Base-by-base conservation (phyloP, 2,113 vertebrate genomes). In the Camelus dromedarius region DNA sequence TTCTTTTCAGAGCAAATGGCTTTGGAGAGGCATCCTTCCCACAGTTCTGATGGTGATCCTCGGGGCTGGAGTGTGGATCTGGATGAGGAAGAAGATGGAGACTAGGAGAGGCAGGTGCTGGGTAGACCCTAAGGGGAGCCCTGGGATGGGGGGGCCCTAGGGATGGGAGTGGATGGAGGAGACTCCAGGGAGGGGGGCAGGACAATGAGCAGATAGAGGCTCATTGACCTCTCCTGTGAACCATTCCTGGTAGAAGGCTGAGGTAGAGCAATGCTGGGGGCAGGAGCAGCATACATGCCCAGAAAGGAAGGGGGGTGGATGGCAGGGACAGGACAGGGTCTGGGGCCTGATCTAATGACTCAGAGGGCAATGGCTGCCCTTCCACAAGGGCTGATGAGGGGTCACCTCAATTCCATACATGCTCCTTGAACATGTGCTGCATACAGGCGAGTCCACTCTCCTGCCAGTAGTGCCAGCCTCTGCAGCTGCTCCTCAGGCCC, bases 91-190 rank as follows among this genome's bases (percentile, higher is more conserved):
- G 77, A 60, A 42, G 38, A 84, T 2, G 24, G 5, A 52, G 35
- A 35, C 75, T 11, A 4, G 69, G 24, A 84, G 14, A 93, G 77
- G 94, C 11, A 84, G 48, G 88, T 60, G 18, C 46, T 73, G 77
- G 76, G 30, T 28, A 67, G 30, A 52, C 24, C n/a, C 26, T 22
- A 26, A 72, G 26, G 19, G 26, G n/a, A 9, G 48, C 18, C 3
- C 3, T 60, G 32, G 48, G 20, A 19, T 28, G 9, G 52, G 35
- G 22, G 20, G 42, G 8, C 1, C 5, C 10, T 62, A 32, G 42
- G 18, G 30, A 52, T 8, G 46, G 46, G 52, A 26, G 50, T 46
- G 20, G 54, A 28, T 32, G 38, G 1, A 18, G 42, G n/a, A 50
- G 26, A 56, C 6, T 52, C 32, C 18, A 12, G 42, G 20, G 38